Conservation (phyloP, 2,888 invertebrate genomes). For the Hemaris fuciformis region DNA sequence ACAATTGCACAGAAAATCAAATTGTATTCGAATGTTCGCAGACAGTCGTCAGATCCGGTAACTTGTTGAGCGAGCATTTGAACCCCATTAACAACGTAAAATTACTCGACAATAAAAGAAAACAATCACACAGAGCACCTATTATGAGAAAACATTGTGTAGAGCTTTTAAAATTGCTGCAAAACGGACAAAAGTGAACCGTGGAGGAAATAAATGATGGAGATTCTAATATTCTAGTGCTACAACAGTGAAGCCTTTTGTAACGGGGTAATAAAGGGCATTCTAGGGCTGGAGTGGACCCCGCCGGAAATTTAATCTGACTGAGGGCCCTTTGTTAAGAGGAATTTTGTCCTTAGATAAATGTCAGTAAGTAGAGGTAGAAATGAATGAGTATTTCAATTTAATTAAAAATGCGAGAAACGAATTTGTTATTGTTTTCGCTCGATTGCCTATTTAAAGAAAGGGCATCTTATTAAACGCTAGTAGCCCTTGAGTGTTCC, state of each 20-base stretch:
- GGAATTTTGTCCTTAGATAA: conserved; percentile 73
- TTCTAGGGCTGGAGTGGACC: conserved; percentile 74
- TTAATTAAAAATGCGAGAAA: conserved; percentile 69
- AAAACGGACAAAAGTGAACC: conserved; percentile 49
- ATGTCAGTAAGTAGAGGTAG: conserved; percentile 58
- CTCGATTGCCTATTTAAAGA: conserved; percentile 44
- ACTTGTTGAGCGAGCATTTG: conserved; percentile 12
- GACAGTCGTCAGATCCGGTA: background rate
- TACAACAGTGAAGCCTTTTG: conserved; percentile 59
- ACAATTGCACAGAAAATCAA: background rate
- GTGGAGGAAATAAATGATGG: conserved; percentile 56
- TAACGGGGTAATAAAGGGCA: conserved; percentile 74
- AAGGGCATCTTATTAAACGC: conserved; percentile 40
- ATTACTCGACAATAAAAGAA: conserved; percentile 15
- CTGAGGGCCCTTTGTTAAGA: conserved; percentile 67
- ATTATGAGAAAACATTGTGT: conserved; percentile 20
- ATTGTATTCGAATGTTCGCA: background rate
- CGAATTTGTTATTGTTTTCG: conserved; percentile 53
- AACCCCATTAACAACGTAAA: conserved; percentile 10
- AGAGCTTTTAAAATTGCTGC: conserved; percentile 33
- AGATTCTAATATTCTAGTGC: conserved; percentile 71
- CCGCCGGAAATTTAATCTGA: conserved; percentile 77
- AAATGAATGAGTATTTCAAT: conserved; percentile 69
- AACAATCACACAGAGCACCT: conserved; percentile 12
- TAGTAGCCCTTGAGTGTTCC: conserved; percentile 23